These are phyloP conservation scores for Bicyclus anynana DNA, from an alignment of 1,140 invertebrate species.

Conservation along the genomic window DNA sequence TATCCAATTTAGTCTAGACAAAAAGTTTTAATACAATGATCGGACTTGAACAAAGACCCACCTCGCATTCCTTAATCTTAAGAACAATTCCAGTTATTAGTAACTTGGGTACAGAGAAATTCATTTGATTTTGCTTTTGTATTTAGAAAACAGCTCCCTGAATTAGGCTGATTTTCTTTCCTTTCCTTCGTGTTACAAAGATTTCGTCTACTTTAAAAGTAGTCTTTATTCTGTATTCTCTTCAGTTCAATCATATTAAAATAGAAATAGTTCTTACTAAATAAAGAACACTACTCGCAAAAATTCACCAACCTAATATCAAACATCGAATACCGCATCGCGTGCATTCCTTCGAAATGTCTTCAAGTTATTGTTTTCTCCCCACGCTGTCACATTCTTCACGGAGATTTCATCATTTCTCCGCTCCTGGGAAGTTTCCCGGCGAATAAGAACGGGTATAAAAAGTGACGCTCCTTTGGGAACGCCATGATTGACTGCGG, in stretches of 20 bases:
- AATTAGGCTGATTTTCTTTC: too few species aligned
- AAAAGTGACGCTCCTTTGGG: slow-evolving; percentile 35
- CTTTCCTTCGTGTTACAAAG: too few species aligned
- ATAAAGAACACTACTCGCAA: too few species aligned
- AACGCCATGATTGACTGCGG: slow-evolving; percentile 17
- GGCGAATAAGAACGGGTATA: slow-evolving; percentile 22
- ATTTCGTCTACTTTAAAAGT: too few species aligned
- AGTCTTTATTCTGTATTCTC: too few species aligned
- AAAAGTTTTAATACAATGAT: background rate
- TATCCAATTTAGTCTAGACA: slow-evolving; percentile 2
- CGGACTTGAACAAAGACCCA: background rate
- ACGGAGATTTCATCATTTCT: slow-evolving; percentile 31
- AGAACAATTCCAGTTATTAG: background rate
- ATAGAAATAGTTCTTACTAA: too few species aligned
- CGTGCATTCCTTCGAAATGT: too few species aligned
- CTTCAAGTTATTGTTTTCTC: slow-evolving; percentile 39
- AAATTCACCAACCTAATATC: too few species aligned
- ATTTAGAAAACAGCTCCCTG: background rate
- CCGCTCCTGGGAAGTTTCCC: slow-evolving; percentile 36
- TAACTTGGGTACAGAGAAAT: background rate
- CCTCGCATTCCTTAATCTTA: background rate
- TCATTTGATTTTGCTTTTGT: background rate
- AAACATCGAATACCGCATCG: too few species aligned
- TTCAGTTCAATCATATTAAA: too few species aligned
- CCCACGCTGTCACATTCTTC: slow-evolving; percentile 39